Evolutionary conservation across 2,888 invertebrate genomes (phyloP).

Genomic region (Parnassius mnemosyne): DNA sequence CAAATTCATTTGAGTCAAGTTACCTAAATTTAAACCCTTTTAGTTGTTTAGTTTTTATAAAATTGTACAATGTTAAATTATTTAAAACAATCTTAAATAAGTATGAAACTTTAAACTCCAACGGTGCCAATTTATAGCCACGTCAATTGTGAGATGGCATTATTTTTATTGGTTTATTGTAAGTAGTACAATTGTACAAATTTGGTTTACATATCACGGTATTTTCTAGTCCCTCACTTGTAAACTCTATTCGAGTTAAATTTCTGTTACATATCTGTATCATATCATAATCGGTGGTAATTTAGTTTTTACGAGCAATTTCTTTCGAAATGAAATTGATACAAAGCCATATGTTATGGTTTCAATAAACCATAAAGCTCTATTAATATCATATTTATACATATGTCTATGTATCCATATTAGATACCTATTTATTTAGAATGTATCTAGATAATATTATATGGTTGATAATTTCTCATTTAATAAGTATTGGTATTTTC

Average conservation of each 20-base stretch:
- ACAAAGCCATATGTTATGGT: background rate
- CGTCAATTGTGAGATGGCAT: slow-evolving; percentile 22
- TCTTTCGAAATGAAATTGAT: slow-evolving; percentile 39
- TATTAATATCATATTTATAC: background rate
- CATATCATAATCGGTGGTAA: slow-evolving; percentile 56
- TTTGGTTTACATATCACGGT: slow-evolving; percentile 48
- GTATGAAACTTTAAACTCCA: slow-evolving; percentile 6
- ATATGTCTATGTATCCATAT: background rate
- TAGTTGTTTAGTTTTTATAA: slow-evolving; percentile 35
- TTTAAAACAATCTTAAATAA: slow-evolving; percentile 5
- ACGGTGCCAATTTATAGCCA: slow-evolving; percentile 16
- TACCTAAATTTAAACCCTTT: slow-evolving; percentile 39
- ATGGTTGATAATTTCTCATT: no score
- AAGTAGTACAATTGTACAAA: slow-evolving; percentile 12
- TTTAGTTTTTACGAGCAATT: slow-evolving; percentile 50
- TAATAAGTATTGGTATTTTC: no score
- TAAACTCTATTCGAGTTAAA: slow-evolving; percentile 8
- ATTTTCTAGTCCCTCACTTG: slow-evolving; percentile 17
- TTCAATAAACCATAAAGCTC: background rate
- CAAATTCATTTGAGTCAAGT: slow-evolving; percentile 42
- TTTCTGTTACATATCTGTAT: slow-evolving; percentile 30
- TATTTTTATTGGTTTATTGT: slow-evolving; percentile 33
- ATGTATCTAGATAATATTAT: no score
- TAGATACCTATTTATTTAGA: background rate
- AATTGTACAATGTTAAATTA: slow-evolving; percentile 9